A percentile compares a stretch with the other conserved stretches of the same genome.
phyloP scores from a whole-genome alignment of 2,888 invertebrate genomes.

The Anoplius nigerrimus region DNA sequence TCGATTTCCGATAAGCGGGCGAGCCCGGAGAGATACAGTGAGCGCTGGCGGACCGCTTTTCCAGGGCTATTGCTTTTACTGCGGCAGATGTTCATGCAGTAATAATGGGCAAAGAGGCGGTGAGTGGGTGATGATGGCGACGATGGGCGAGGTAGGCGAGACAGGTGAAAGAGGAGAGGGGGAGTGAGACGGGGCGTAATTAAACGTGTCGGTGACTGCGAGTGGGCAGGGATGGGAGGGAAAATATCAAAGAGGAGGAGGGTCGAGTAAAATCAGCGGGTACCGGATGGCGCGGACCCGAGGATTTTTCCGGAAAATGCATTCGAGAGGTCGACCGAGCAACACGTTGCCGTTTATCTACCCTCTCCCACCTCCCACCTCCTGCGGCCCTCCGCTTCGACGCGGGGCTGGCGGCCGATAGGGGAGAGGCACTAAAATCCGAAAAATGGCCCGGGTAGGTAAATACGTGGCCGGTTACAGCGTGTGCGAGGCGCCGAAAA shows the following conservation, averaged over 20 bases:
- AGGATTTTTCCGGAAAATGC: conserved; percentile 48
- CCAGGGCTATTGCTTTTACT: conserved; percentile 46
- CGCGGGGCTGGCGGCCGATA: background rate
- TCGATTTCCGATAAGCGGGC: conserved; percentile 49
- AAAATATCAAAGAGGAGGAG: conserved; percentile 9
- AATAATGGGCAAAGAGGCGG: conserved; percentile 40
- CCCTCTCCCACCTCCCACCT: background rate
- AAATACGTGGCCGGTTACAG: conserved; percentile 27
- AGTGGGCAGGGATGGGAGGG: conserved; percentile 12
- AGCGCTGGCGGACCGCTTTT: conserved; percentile 34
- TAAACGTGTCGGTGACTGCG: conserved; percentile 50
- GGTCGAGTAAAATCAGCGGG: background rate
- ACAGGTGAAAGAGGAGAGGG: background rate
- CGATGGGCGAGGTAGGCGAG: conserved; percentile 21
- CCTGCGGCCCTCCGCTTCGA: background rate
- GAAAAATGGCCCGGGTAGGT: conserved; percentile 16
- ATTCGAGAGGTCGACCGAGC: conserved; percentile 18
- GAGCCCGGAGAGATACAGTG: conserved; percentile 16
- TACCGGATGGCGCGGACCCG: background rate
- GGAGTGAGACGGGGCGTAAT: conserved; percentile 37
- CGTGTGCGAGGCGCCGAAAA: conserved; percentile 13
- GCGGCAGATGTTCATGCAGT: conserved; percentile 49
- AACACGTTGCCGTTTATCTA: conserved; percentile 22
- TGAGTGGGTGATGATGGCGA: background rate
- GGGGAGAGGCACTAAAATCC: conserved; percentile 37